Base-by-base conservation (phyloP, 2,888 invertebrate species). In the Meiosimyza decipiens region DNA sequence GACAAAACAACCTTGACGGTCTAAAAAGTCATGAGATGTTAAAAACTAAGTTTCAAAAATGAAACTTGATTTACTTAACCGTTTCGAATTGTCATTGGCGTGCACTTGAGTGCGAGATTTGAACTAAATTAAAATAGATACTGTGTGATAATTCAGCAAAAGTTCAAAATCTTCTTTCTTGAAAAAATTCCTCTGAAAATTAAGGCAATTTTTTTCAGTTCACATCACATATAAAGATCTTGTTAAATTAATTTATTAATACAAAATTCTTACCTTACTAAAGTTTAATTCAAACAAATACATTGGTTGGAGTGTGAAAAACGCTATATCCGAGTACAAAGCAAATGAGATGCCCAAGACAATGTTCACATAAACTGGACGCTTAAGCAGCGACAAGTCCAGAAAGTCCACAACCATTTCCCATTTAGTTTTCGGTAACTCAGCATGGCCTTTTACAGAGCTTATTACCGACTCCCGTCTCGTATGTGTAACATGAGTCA, bases 261-360 rank as follows among this genome's bases (percentile, higher is more conserved):
- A 3, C 40, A 40, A 9, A 40, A n/a, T 9, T 69, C 78, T 75
- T 57, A 86, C 87, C 82, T 82, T 84, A 55, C 66, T 79, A 73
- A 83, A 87, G 0, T 84, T 82, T 71, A 87, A 72, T 28, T 86
- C 84, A 50, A 86, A 85, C 4, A 87, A 77, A 74, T 87, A 87
- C 78, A 93, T 80, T 0, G 94, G 93, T 74, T 93, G 89, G 67
- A 94, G 81, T 0, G 92, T 91, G 77, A 91, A 90, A 82, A 94
- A 94, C 0, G 91, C 91, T 57, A 91, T 88, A 82, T 94, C 94
- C 6, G 92, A 90, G 72, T 91, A 91, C 74, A 92, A 89, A 5
- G 91, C 90, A 72, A 93, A 88, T 0, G 92, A 90, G 81, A 92
- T 89, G 54, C 94, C 94, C 50, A 93, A 82, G 66, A 91, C 90